Base-by-base conservation (phyloP, 1,140 invertebrate genomes). In the Meloidogyne floridensis region DNA sequence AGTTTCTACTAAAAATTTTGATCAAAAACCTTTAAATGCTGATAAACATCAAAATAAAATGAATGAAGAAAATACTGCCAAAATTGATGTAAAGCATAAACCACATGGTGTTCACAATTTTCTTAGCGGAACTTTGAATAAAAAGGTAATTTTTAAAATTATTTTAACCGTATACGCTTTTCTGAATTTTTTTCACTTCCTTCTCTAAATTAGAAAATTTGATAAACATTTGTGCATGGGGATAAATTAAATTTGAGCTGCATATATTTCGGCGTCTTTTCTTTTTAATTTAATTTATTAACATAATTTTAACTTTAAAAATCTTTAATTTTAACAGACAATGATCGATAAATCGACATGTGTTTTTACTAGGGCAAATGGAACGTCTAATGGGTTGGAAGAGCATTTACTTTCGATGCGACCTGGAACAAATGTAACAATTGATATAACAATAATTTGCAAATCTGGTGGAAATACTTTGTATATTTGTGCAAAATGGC, bases 401-500 rank as follows among this genome's bases (percentile, higher is more conserved):
- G 81, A 84, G 32, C 32, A 72, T 65, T 73, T 83, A 69, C 72
- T 83, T 56, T 54, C 73, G 11, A 47, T 83, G 53, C 71, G 75
- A 3, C 82, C 82, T 42, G 82, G 82, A 43, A 84, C 83, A 13
- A 84, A 69, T 54, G 10, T 76, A 15, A 80, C 74, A 20, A 84
- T 83, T 51, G 75, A 83, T 72, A 83, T 83, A 42, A 84, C 81
- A 20, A 78, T 83, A 71, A 74, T 83, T 18, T 83, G 81, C 71
- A 82, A 82, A 53, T 80, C 80, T 15, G 81, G 81, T 70, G 81
- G 83, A 43, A 84, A 84, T 59, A 84, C 83, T 8, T 59, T 84
- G 3, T 84, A 85, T 70, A 80, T 84, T 5, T 72, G 70, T 13
- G 82, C 83, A 10, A 84, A 85, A 72, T 84, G 83, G 83, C 87